phyloP scores from a whole-genome alignment of 2,888 invertebrate species.

The Sericinus montela region DNA sequence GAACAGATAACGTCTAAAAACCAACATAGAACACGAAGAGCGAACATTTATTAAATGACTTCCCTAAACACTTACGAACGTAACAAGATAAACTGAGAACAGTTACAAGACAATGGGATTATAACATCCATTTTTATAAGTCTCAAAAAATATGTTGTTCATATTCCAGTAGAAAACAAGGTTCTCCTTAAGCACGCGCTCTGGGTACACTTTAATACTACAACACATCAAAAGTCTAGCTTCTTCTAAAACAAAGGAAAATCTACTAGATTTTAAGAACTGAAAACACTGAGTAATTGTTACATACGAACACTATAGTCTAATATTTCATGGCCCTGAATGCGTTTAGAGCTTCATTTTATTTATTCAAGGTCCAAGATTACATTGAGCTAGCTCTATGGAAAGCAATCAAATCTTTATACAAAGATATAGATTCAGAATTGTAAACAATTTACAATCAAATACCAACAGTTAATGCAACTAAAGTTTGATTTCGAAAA shows the following conservation, averaged over 20 bases:
- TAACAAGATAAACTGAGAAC: neutral
- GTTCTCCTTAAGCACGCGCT: constrained; percentile 40
- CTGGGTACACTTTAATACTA: constrained; percentile 48
- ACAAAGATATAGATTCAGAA: no score
- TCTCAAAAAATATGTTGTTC: constrained; percentile 68
- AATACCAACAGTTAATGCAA: no score
- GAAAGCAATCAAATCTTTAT: no score
- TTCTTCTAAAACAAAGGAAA: constrained; percentile 54
- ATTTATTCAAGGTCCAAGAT: no score
- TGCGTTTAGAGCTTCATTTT: constrained; percentile 16
- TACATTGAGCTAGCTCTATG: no score
- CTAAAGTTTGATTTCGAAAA: no score
- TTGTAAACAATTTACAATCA: no score
- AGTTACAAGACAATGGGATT: constrained; percentile 40
- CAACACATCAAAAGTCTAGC: constrained; percentile 71
- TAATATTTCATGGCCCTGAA: constrained; percentile 50
- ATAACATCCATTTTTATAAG: constrained; percentile 51
- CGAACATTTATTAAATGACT: constrained; percentile 24
- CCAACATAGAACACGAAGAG: constrained; percentile 27
- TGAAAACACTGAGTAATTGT: constrained; percentile 42
- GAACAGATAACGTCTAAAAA: constrained; percentile 15
- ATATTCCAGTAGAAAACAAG: constrained; percentile 59
- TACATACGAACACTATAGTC: constrained; percentile 45
- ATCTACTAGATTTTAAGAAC: constrained; percentile 43
- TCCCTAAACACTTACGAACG: constrained; percentile 3